phyloP scores from a whole-genome alignment of 2,113 vertebrate species.

The Mus pahari region DNA sequence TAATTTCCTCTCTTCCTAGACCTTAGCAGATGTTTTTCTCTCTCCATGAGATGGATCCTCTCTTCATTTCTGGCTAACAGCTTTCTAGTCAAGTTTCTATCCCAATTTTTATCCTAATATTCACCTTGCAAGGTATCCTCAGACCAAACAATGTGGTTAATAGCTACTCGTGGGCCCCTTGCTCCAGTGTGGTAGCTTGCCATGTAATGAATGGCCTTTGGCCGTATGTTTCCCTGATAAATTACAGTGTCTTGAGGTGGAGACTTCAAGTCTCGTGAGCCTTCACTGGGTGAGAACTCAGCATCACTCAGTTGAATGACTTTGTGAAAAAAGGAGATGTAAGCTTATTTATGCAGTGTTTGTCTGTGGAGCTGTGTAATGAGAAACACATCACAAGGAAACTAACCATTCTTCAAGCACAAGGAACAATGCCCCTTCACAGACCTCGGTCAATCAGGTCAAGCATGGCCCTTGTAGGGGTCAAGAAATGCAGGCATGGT shows the following conservation, averaged over 20 bases:
- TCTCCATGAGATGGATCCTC: not conserved
- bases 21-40: slow-evolving; percentile 33
- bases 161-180: not conserved
- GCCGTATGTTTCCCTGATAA: not conserved
- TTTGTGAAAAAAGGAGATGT: not conserved
- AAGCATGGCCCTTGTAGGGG: not conserved
- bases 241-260: not conserved
- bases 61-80: slow-evolving; percentile 40
- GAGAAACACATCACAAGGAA: not conserved
- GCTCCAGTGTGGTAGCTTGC: not conserved
- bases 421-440: too few relatives aligned
- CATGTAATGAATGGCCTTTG: not conserved
- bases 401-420: too few relatives aligned
- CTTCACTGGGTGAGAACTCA: not conserved
- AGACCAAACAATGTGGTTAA: not conserved
- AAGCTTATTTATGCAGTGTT: not conserved
- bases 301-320: not conserved
- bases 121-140: not conserved
- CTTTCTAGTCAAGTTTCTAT: slow-evolving; percentile 9
- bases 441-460: too few relatives aligned
- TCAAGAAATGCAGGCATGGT: not conserved
- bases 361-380: not conserved
- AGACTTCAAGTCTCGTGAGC: not conserved
- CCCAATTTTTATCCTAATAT: not conserved
- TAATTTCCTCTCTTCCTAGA: not conserved